These are phyloP conservation scores for Triplophysa bombifrons DNA, from an alignment of 2,797 vertebrate species.

Conservation along the genomic window DNA sequence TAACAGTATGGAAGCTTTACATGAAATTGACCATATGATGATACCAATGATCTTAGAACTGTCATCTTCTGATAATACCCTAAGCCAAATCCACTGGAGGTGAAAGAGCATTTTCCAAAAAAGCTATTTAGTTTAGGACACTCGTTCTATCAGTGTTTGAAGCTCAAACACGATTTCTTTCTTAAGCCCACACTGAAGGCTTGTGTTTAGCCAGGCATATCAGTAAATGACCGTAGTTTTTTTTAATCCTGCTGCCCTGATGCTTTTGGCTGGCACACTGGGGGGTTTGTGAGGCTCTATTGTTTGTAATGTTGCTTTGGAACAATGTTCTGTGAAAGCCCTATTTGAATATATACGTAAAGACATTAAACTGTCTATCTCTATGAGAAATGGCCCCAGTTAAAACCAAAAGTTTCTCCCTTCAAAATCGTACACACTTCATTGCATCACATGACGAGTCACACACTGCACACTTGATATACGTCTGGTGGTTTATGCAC, in stretches of 20 bases:
- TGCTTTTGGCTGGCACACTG: neutral
- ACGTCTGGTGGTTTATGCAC: conserved; percentile 26
- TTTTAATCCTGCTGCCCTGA: neutral
- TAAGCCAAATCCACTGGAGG: neutral
- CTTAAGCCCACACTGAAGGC: neutral
- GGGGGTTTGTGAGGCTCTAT: neutral
- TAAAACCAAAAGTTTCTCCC: neutral
- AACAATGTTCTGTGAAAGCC: neutral
- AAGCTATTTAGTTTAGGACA: too few species aligned
- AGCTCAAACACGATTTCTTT: neutral
- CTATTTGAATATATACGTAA: neutral
- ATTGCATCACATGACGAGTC: conserved; percentile 27
- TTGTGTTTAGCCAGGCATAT: neutral
- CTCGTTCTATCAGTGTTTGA: neutral
- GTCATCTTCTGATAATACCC: neutral
- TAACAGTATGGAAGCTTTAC: too few species aligned
- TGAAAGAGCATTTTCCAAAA: too few species aligned
- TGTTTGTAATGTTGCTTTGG: neutral
- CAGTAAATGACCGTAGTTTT: neutral
- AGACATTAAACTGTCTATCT: neutral
- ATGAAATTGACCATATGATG: too few species aligned
- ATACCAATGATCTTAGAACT: neutral
- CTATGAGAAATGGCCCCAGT: neutral
- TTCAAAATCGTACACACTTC: neutral
- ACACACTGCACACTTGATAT: conserved; percentile 7